A percentile compares a stretch with the other conserved stretches of the same genome.
phyloP scores from a whole-genome alignment of 2,113 vertebrate species.

The Tylochromis polylepis region DNA sequence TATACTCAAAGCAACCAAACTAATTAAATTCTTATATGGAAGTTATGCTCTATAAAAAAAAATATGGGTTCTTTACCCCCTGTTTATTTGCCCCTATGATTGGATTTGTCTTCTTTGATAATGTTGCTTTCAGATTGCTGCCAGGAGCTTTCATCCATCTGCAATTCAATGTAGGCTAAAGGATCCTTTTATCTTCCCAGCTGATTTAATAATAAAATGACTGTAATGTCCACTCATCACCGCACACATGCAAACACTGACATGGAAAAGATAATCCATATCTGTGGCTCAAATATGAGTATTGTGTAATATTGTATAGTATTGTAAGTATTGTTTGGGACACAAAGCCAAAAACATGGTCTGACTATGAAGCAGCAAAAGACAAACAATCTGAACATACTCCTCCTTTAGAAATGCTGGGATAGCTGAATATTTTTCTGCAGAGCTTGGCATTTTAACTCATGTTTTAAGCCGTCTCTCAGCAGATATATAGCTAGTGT shows the following conservation, averaged over 20 bases:
- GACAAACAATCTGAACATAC: background rate
- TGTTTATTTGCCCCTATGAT: constrained; percentile 23
- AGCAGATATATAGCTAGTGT: background rate
- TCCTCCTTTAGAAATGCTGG: background rate
- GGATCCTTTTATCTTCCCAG: constrained; percentile 37
- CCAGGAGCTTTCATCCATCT: constrained; percentile 27
- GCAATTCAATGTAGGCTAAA: constrained; percentile 1
- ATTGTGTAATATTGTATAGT: background rate
- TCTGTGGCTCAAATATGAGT: background rate
- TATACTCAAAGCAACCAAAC: background rate
- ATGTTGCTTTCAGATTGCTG: constrained; percentile 16
- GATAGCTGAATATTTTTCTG: background rate
- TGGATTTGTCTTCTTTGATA: constrained; percentile 23
- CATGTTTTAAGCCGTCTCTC: background rate
- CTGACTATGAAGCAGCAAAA: background rate
- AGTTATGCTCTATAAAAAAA: constrained; percentile 6
- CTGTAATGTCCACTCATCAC: background rate
- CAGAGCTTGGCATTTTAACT: background rate
- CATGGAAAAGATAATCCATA: background rate
- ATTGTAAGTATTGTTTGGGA: background rate
- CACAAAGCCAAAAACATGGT: background rate
- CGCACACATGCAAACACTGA: constrained; percentile 9
- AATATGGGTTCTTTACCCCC: background rate
- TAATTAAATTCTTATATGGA: background rate
- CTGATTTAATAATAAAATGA: constrained; percentile 53